Base-by-base conservation (phyloP, 2,797 vertebrate species). In the Hybognathus amarus region DNA sequence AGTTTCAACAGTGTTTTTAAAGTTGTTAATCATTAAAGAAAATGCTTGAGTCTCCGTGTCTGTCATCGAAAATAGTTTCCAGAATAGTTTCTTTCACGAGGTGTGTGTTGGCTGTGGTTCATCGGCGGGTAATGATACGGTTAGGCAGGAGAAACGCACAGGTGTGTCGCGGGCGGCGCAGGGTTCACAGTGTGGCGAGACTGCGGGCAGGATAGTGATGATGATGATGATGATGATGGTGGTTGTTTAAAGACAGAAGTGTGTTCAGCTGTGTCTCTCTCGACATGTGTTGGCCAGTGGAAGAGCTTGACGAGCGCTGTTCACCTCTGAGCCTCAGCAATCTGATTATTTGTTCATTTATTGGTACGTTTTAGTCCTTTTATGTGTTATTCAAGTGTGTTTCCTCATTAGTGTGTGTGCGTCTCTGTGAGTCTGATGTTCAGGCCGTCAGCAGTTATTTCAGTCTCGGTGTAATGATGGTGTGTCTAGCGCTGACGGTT, bases 51-150 rank as follows among this genome's bases (percentile, higher is more conserved):
- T 47, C 59, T 66, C 4, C 1, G 8, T 6, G 18, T 22, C 59
- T 33, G 42, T 33, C 40, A 2, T 78, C 56, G 63, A 24, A 77
- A 42, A 33, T 2, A 7, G 17, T 63, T 77, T 13, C 24, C 8
- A 38, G 20, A 30, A 77, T 63, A 0, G 38, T 42, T 30, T 45
- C 15, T 54, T 15, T 38, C 30, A 54, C 12, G 15, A 30, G 38
- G 5, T 20, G 40, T 56, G 27, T 56, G 30, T 83, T 59, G 9
- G 5, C 2, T 68, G n/a, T 63, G 75, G 22, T 56, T 75, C n/a
- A 22, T 85, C 68, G 30, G 30, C 12, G 33, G 82, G 47, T 5
- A 82, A 87, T 88, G 33, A 87, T 68, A 84, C 56, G 36, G 56
- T 71, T 24, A 0, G 74, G 18, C 3, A n/a, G 54, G 45, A 81